These are phyloP conservation scores for Lates calcarifer DNA, from an alignment of 2,113 vertebrate genomes.

Conservation along the genomic window DNA sequence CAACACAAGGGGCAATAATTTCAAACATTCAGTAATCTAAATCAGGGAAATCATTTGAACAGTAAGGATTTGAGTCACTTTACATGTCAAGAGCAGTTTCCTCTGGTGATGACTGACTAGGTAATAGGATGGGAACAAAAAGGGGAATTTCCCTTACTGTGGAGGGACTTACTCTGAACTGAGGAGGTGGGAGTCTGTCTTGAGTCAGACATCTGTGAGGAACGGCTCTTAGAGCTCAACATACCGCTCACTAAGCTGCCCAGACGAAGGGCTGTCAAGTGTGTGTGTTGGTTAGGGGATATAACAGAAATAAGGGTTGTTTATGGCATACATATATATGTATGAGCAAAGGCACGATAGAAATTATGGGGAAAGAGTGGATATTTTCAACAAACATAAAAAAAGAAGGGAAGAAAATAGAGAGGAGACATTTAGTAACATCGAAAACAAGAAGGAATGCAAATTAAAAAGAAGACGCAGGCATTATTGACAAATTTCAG, in stretches of 20 bases:
- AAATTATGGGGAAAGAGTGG: neutral
- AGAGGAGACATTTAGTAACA: constrained; percentile 34
- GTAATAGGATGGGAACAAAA: constrained; percentile 32
- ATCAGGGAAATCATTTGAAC: constrained; percentile 11
- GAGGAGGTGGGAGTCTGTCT: constrained; percentile 87
- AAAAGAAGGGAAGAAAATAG: constrained; percentile 28
- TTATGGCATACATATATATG: constrained; percentile 7
- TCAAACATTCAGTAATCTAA: constrained; percentile 14
- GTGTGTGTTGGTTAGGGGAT: constrained; percentile 20
- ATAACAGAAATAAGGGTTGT: constrained; percentile 30
- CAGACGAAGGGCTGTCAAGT: constrained; percentile 79
- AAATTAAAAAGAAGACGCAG: constrained; percentile 19
- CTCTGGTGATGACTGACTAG: constrained; percentile 31
- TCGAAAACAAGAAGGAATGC: constrained; percentile 14
- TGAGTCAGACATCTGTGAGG: constrained; percentile 85
- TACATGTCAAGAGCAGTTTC: constrained; percentile 11
- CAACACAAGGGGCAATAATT: constrained; percentile 1
- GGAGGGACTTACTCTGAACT: constrained; percentile 88
- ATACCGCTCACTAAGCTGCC: constrained; percentile 85
- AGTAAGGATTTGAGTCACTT: constrained; percentile 42
- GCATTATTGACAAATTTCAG: neutral
- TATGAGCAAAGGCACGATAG: constrained; percentile 28
- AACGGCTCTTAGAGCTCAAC: constrained; percentile 85
- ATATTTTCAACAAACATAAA: constrained; percentile 42
- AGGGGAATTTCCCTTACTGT: constrained; percentile 40